Base-by-base conservation (phyloP, 2,797 vertebrate genomes). In the Helicolenus hilgendorfi region DNA sequence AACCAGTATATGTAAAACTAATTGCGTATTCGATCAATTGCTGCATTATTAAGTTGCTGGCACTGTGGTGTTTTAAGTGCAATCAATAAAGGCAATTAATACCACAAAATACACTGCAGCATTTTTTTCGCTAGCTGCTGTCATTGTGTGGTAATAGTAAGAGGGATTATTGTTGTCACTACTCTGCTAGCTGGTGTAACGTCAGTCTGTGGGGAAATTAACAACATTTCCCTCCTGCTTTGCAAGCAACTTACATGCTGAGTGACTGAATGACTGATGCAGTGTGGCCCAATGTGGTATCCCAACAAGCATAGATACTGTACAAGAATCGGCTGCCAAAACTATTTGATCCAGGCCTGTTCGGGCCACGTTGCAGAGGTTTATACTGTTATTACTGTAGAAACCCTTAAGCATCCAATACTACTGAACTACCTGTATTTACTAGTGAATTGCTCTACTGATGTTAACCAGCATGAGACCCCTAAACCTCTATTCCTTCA, bases 71-170 rank as follows among this genome's bases (percentile, higher is more conserved):
- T 92, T 94, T 90, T 81, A 92, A 90, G 38, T n/a, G 0, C 38
- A 77, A 93, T 96, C 94, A 69, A 96, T 94, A 89, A 81, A 94
- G 74, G 88, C 89, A 95, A 94, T 95, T 93, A 91, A 91, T 86
- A 86, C 45, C 58, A 49, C 29, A 83, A 85, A 84, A 79, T 53
- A 79, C 36, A 65, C 69, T 4, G 14, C 56, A 72, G 58, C 31
- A 71, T 79, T 83, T 77, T 81, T 84, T 87, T 65, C 70, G 75
- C 63, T 70, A 36, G 67, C 88, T 11, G 53, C 0, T 77, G 83
- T 72, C 79, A 80, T 65, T 87, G 63, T 77, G 74, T 60, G 76
- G 79, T 75, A 89, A 83, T 56, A 62, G 83, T 83, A 77, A 88
- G 82, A 70, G 62, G 62, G 76, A 89, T 92, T 94, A 86, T 88